Conservation (phyloP, 2,113 vertebrate species). For the Aphyosemion australe region DNA sequence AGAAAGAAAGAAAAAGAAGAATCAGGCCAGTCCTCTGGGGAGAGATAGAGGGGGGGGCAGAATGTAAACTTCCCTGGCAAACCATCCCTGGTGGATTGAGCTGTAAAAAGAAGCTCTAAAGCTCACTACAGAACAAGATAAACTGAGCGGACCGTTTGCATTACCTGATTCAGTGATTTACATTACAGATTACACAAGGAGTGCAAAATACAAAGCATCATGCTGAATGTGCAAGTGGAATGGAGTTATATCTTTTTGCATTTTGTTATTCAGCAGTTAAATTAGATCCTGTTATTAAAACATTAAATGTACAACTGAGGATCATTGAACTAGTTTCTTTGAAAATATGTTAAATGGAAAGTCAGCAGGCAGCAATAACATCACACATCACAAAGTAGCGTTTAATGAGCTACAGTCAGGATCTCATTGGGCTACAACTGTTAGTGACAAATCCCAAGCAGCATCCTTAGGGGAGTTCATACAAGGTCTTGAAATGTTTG, state of each 20-base stretch:
- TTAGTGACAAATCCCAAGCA: no score
- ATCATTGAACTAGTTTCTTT: no score
- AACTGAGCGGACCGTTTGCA: constrained; percentile 57
- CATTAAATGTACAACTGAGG: no score
- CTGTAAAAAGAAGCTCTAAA: constrained; percentile 69
- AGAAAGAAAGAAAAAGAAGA: constrained; percentile 41
- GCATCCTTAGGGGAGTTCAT: no score
- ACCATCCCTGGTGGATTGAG: constrained; percentile 64
- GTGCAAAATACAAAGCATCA: constrained; percentile 26
- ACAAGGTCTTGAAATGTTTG: no score
- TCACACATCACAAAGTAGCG: no score
- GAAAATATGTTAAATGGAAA: neutral
- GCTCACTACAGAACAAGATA: constrained; percentile 57
- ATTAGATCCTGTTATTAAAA: no score
- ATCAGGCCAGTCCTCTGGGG: constrained; percentile 76
- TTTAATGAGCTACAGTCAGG: no score
- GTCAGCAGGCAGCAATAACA: constrained; percentile 5
- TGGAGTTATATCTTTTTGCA: constrained; percentile 4
- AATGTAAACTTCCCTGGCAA: constrained; percentile 77
- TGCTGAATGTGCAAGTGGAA: constrained; percentile 4
- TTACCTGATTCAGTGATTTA: constrained; percentile 61
- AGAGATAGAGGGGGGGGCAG: constrained; percentile 65
- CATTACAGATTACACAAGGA: constrained; percentile 49
- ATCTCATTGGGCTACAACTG: no score
- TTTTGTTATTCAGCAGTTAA: neutral